These are phyloP conservation scores for Sesia bembeciformis DNA, from an alignment of 2,888 invertebrate genomes.

Conservation along the genomic window DNA sequence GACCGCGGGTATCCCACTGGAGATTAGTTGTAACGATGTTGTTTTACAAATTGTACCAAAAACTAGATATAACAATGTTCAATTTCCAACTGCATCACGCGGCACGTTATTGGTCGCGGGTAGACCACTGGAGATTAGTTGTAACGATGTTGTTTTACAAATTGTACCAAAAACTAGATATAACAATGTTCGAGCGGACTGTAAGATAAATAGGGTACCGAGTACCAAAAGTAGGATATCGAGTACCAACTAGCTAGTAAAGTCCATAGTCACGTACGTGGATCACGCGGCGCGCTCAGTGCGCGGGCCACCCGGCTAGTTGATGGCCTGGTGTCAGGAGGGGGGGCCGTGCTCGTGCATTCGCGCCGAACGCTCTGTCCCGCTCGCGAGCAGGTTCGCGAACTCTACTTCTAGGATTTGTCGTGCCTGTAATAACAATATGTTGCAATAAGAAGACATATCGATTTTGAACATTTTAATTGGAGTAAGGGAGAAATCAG, in stretches of 20 bases:
- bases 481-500: background rate
- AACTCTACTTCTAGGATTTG: conserved; percentile 95
- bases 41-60: too few species aligned
- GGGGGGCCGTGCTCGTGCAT: conserved; percentile 40
- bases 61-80: too few species aligned
- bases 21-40: too few species aligned
- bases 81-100: too few species aligned
- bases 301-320: conserved; percentile 17
- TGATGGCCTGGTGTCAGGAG: conserved; percentile 60
- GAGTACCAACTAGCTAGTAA: too few species aligned
- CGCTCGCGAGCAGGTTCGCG: conserved; percentile 85
- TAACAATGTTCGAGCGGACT: conserved; percentile 3
- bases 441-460: background rate
- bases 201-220: conserved; percentile 9
- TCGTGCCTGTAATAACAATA: conserved; percentile 78
- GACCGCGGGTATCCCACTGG: too few species aligned
- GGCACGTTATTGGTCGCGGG: too few species aligned
- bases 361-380: conserved; percentile 86
- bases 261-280: conserved; percentile 5
- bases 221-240: conserved; percentile 1
- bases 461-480: background rate
- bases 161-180: too few species aligned
- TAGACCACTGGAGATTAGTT: too few species aligned
- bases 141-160: too few species aligned
- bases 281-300: background rate